Evolutionary conservation across 2,113 vertebrate genomes (phyloP), one percentile per base, ranked within the genome.

Genomic region (Hymenochirus boettgeri): DNA sequence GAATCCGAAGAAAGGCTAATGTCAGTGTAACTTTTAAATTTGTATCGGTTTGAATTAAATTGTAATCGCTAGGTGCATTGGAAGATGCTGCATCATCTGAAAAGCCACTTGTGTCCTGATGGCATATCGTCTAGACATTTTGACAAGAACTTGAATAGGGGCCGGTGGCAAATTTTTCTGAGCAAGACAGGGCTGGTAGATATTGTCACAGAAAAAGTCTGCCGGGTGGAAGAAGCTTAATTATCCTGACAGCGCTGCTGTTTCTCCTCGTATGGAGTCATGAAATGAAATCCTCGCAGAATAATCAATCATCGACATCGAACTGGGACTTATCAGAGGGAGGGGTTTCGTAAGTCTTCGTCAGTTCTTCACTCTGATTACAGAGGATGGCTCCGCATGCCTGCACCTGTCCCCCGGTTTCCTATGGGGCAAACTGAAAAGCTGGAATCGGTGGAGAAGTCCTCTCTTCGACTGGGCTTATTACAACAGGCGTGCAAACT

Each of bases 1-100:
- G 93, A 92, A 12, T 96, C 94, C 3, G 95, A 97, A 1, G 91
- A 92, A 53, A 94, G 87, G 78, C 94, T 97, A 74, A 95, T 88
- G 80, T 98, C 96, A 24, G 88, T 87, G 1, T 95, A 95, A 78
- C 83, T 91, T 22, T 87, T 88, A 2, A 88, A 57, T 75, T 67
- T 1, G 81, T 85, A 8, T 95, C 92, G 0, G 79, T 18, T 0
- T 83, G 74, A 25, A 89, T 82, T 0, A 83, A 87, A 12, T 83
- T 72, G 0, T 86, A 88, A 73, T 81, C 85, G 1, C 89, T 83
- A 25, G 88, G 62, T 1, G 79, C 81, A 1, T 77, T 80, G 0
- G 75, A 80, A 11, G 77, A 70, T 1, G 79, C 26, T 0, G 77
- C 58, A n/a, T 85, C 80, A 13, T 91, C 82, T 1, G 48, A 60